phyloP scores from a whole-genome alignment of 2,797 vertebrate genomes.

The Gymnodraco acuticeps region DNA sequence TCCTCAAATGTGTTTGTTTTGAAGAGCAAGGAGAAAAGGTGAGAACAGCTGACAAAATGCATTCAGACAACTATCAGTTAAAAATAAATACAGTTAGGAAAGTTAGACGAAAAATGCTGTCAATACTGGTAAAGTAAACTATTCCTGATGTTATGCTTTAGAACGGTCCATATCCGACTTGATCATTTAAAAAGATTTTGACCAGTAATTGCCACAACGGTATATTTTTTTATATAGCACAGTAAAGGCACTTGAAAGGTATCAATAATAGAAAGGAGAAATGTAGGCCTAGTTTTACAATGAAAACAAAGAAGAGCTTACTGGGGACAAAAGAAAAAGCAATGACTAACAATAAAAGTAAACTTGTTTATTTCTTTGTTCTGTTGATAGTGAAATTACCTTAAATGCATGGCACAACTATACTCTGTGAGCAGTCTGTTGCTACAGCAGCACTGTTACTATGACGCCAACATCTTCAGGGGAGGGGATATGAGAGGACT shows the following conservation, averaged over 20 bases:
- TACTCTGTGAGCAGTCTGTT: neutral
- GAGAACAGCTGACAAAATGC: constrained; percentile 13
- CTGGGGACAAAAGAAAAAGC: neutral
- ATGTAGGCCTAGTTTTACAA: neutral
- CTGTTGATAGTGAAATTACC: neutral
- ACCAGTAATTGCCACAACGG: neutral
- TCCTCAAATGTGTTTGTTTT: constrained; percentile 21
- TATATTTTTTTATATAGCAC: neutral
- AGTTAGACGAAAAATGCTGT: neutral
- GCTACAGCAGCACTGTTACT: neutral
- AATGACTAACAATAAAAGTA: neutral
- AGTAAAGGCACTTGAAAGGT: neutral
- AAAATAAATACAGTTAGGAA: constrained; percentile 9
- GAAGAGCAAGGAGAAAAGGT: neutral
- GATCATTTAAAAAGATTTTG: neutral
- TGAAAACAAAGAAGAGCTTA: neutral
- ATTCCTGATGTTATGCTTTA: neutral
- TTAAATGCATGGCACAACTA: neutral
- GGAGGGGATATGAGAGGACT: neutral
- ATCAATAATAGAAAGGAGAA: neutral
- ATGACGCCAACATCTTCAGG: neutral
- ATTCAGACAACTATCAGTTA: constrained; percentile 1
- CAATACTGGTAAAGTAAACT: constrained; percentile 2
- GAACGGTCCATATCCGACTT: neutral
- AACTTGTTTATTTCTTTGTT: neutral